Evolutionary conservation across 2,797 vertebrate genomes (phyloP).

Genomic region (Tokudaia muenninki): DNA sequence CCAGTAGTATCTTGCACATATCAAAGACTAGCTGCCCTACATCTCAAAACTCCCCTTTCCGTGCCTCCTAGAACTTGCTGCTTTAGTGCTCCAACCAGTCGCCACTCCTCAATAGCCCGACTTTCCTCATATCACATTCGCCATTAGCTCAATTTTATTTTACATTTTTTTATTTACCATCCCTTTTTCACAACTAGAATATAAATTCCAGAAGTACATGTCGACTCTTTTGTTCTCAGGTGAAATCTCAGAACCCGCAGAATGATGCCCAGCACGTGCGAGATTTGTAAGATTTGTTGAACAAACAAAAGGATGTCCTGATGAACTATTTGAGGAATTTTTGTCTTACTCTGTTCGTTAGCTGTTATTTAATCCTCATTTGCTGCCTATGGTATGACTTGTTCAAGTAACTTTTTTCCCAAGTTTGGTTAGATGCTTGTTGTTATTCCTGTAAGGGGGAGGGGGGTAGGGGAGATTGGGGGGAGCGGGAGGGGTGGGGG

Average conservation of each 20-base stretch:
- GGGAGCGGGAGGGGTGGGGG: neutral
- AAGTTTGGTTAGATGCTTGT: neutral
- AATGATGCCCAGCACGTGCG: neutral
- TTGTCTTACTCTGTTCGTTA: neutral
- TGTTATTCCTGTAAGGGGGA: neutral
- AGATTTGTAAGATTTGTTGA: neutral
- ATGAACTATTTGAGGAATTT: slow-evolving; percentile 22
- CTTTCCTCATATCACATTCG: neutral
- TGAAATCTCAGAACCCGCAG: neutral
- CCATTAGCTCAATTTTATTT: neutral
- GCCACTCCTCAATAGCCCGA: neutral
- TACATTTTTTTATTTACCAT: neutral
- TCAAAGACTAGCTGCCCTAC: neutral
- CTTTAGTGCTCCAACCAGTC: neutral
- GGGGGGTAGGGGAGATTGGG: neutral
- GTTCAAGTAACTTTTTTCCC: slow-evolving; percentile 7
- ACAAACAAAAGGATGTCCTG: neutral
- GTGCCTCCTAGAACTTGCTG: neutral
- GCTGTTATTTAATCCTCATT: neutral
- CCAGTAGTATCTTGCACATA: neutral
- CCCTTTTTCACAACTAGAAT: neutral
- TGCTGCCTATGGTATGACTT: neutral
- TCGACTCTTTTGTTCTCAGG: neutral
- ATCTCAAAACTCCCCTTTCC: neutral
- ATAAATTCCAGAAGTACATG: neutral